These are phyloP conservation scores for Scaptomyza graminum DNA, from an alignment of 1,140 invertebrate species.

Conservation along the genomic window DNA sequence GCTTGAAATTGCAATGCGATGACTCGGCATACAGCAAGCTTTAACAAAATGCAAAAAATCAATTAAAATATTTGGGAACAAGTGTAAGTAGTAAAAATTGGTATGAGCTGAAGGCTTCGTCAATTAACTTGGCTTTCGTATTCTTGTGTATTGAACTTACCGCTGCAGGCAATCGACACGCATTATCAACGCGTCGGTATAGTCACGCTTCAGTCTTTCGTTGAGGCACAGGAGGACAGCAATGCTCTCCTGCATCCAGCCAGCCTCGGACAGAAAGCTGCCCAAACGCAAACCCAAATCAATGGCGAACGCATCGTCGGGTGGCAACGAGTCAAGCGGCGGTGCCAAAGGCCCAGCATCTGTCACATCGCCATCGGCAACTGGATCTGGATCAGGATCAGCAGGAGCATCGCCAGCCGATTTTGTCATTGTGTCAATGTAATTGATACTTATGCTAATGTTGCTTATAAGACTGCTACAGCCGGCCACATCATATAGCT, in stretches of 20 bases:
- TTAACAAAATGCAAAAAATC: slow-evolving; percentile 47
- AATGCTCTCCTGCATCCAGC: slow-evolving; percentile 91
- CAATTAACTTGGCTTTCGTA: too few relatives aligned
- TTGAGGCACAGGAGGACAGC: slow-evolving; percentile 87
- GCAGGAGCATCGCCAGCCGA: neutral
- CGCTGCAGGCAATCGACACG: slow-evolving; percentile 90
- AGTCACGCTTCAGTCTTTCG: slow-evolving; percentile 85
- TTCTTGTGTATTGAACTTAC: slow-evolving; percentile 85
- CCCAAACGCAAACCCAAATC: slow-evolving; percentile 87
- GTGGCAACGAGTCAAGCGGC: neutral
- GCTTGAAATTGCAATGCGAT: slow-evolving; percentile 90
- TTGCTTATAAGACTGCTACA: neutral
- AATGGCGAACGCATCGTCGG: slow-evolving; percentile 74
- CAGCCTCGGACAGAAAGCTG: slow-evolving; percentile 93
- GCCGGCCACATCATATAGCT: neutral
- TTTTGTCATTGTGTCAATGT: neutral
- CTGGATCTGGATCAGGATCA: too few relatives aligned
- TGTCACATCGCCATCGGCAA: neutral
- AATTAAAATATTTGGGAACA: too few relatives aligned
- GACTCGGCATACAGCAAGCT: slow-evolving; percentile 93
- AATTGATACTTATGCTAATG: neutral
- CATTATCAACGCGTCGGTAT: slow-evolving; percentile 84
- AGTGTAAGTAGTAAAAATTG: too few relatives aligned
- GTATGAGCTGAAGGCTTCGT: too few relatives aligned
- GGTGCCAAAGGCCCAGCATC: neutral